Evolutionary conservation across 2,113 vertebrate genomes (phyloP).

Genomic region (Tor tambroides): DNA sequence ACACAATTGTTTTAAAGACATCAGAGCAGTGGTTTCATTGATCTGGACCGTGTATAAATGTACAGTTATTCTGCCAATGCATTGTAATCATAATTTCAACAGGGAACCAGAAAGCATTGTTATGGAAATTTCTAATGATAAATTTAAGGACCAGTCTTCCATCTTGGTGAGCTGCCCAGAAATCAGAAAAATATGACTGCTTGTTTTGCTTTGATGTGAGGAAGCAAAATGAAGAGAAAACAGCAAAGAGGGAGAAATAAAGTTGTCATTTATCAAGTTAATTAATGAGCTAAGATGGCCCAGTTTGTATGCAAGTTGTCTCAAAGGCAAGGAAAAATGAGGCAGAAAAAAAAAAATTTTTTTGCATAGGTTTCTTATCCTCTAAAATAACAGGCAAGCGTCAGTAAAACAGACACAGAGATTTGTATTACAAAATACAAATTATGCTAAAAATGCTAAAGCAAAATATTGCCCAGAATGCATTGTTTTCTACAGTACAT

Average conservation of each 20-base stretch:
- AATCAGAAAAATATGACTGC: slow-evolving; percentile 47
- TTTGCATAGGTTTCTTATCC: background rate
- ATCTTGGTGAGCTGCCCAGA: slow-evolving; percentile 60
- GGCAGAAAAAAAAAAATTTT: background rate
- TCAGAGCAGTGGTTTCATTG: background rate
- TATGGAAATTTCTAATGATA: slow-evolving; percentile 65
- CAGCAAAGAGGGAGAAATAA: background rate
- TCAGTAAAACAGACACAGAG: background rate
- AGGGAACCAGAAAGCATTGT: slow-evolving; percentile 63
- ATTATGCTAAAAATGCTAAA: background rate
- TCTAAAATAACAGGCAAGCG: background rate
- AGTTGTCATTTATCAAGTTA: background rate
- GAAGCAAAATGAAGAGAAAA: background rate
- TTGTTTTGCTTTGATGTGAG: slow-evolving; percentile 44
- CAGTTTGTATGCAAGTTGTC: background rate
- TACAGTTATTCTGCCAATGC: slow-evolving; percentile 61
- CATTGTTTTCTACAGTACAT: too few species aligned
- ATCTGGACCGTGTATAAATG: slow-evolving; percentile 55
- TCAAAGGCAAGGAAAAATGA: slow-evolving; percentile 1
- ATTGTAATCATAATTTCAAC: slow-evolving; percentile 64
- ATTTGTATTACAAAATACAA: background rate
- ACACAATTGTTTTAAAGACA: slow-evolving; percentile 43
- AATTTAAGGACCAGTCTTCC: slow-evolving; percentile 62
- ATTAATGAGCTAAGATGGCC: background rate
- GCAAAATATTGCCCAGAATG: background rate